Conservation (phyloP, 2,113 vertebrate genomes). For the Podarcis raffonei region DNA sequence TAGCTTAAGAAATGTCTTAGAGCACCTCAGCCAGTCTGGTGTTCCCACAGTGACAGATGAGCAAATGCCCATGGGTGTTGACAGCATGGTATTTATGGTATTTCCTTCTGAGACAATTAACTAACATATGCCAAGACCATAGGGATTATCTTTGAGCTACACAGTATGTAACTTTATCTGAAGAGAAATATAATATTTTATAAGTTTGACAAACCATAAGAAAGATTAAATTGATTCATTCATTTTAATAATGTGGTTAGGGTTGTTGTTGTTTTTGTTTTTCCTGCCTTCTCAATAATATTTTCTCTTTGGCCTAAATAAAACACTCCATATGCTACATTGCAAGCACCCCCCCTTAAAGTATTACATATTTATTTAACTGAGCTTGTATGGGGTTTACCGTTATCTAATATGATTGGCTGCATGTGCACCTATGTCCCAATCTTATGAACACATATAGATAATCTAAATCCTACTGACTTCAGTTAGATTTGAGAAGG, state of each 20-base stretch:
- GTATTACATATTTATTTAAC: slow-evolving; percentile 41
- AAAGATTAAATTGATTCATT: slow-evolving; percentile 71
- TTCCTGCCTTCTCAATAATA: slow-evolving; percentile 55
- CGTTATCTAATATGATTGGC: not conserved
- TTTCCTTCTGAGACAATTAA: slow-evolving; percentile 89
- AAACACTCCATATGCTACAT: slow-evolving; percentile 48
- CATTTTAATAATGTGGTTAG: slow-evolving; percentile 73
- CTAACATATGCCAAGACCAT: slow-evolving; percentile 88
- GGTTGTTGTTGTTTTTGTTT: not conserved
- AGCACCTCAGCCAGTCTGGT: slow-evolving; percentile 86
- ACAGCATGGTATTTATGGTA: slow-evolving; percentile 86
- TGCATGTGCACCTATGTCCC: not conserved
- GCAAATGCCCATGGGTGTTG: slow-evolving; percentile 84
- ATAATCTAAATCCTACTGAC: not conserved
- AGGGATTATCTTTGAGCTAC: slow-evolving; percentile 86
- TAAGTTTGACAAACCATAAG: slow-evolving; percentile 81
- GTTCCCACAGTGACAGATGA: slow-evolving; percentile 85
- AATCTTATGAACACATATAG: no score
- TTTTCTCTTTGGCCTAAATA: slow-evolving; percentile 32
- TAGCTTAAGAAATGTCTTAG: slow-evolving; percentile 82
- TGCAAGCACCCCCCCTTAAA: slow-evolving; percentile 46
- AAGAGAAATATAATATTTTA: slow-evolving; percentile 86
- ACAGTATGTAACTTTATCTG: slow-evolving; percentile 79
- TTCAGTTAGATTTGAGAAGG: not conserved
- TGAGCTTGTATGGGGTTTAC: not conserved